phyloP scores from a whole-genome alignment of 2,888 invertebrate genomes.

The Caenorhabditis sp. region DNA sequence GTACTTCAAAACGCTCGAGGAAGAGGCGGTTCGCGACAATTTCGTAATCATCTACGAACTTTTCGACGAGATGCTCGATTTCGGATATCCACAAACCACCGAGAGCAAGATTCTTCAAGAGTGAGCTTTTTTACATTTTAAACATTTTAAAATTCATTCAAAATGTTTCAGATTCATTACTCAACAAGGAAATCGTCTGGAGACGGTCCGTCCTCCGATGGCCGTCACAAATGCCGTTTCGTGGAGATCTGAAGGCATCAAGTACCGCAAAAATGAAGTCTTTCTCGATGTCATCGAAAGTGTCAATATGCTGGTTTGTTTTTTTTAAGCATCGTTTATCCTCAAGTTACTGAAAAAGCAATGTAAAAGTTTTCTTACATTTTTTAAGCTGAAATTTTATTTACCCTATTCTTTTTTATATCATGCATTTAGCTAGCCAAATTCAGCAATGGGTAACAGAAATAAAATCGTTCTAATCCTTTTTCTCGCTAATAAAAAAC shows the following conservation, averaged over 20 bases:
- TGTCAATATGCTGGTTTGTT: conserved; percentile 88
- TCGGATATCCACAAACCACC: conserved; percentile 87
- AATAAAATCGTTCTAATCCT: too few relatives aligned
- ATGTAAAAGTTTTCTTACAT: too few relatives aligned
- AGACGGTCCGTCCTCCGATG: conserved; percentile 92
- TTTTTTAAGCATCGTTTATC: background rate
- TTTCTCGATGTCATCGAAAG: conserved; percentile 99
- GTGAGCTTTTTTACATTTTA: conserved; percentile 46
- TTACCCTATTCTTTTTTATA: too few relatives aligned
- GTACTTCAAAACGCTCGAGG: conserved; percentile 70
- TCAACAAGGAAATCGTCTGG: conserved; percentile 97
- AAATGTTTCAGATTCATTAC: conserved; percentile 89
- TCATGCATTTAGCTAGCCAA: too few relatives aligned
- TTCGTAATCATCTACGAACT: conserved; percentile 98
- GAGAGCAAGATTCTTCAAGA: conserved; percentile 77
- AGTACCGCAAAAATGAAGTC: conserved; percentile 98
- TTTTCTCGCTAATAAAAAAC: too few relatives aligned
- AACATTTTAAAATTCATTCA: background rate
- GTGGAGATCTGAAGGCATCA: conserved; percentile 96
- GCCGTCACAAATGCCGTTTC: conserved; percentile 99
- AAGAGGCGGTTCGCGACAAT: conserved; percentile 84
- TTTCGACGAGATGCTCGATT: conserved; percentile 94
- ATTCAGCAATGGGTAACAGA: too few relatives aligned
- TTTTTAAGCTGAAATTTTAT: too few relatives aligned
- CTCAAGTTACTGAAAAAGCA: background rate